phyloP scores from a whole-genome alignment of 2,797 vertebrate genomes.

The Holocentrus rufus region DNA sequence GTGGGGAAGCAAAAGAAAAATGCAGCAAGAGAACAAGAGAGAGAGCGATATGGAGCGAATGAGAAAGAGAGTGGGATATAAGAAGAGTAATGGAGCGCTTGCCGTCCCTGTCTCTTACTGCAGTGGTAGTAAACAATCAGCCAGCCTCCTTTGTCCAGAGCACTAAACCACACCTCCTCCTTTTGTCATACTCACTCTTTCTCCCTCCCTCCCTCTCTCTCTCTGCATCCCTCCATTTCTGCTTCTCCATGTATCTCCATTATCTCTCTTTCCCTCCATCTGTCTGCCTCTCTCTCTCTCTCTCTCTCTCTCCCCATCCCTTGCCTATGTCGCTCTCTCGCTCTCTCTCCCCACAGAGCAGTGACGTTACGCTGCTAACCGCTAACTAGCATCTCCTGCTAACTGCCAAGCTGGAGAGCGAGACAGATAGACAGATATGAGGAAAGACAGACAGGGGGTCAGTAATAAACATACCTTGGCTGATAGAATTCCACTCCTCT shows the following conservation, averaged over 20 bases:
- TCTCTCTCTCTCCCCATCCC: too few relatives aligned
- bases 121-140: slow-evolving; percentile 83
- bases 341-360: slow-evolving; percentile 12
- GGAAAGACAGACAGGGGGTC: background rate
- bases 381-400: slow-evolving; percentile 62
- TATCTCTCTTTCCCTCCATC: slow-evolving; percentile 12
- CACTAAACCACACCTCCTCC: slow-evolving; percentile 83
- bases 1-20: background rate
- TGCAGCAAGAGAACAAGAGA: slow-evolving; percentile 2
- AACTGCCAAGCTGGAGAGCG: slow-evolving; percentile 44
- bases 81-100: slow-evolving; percentile 34
- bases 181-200: slow-evolving; percentile 78
- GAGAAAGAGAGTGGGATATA: slow-evolving; percentile 10
- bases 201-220: slow-evolving; percentile 45
- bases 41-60: slow-evolving; percentile 8
- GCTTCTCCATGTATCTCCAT: background rate
- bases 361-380: slow-evolving; percentile 51
- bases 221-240: slow-evolving; percentile 3
- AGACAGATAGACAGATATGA: slow-evolving; percentile 11
- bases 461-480: slow-evolving; percentile 59
- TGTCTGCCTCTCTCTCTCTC: background rate
- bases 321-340: background rate
- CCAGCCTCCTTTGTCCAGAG: slow-evolving; percentile 84
- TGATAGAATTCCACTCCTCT: slow-evolving; percentile 39
- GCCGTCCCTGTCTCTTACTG: slow-evolving; percentile 59